Evolutionary conservation across 1,140 invertebrate genomes (phyloP), one percentile per base, ranked within the genome.

Genomic region (Aleiodes sp.): DNA sequence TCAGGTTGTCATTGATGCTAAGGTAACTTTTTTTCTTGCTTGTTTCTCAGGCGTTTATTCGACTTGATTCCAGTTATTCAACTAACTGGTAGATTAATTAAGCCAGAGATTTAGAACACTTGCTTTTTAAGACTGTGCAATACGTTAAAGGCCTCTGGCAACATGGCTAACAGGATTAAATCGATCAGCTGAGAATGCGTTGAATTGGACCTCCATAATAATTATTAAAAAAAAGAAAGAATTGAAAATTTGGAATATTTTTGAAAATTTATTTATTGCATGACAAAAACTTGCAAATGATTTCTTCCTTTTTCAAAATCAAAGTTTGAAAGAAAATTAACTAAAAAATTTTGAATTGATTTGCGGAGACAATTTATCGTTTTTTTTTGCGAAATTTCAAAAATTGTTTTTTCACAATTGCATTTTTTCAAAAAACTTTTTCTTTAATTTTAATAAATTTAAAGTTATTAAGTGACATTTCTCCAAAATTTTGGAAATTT

Each of bases 1-100:
- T n/a, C 94, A 97, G 87, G 92, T 98, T 75, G 96, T 98, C 31
- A 95, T 97, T 80, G 97, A 98, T 87, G 95, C 95, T 46, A 96
- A 97, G 91, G 96, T 96, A 88, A 87, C 31, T 14, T 21, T n/a
- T 61, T 61, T 35, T 61, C 3, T 37, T 21, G 28, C 9, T 19
- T 35, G 1, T 14, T 8, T 29, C 12, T 33, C 29, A 16, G 7
- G 1, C n/a, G 10, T 16, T 29, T 29, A 14, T n/a, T 59, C 24
- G 4, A 21, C 8, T 37, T 33, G 31, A 31, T 35, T 14, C 19
- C 29, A 35, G 28, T 16, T 12, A 24, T 12, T 63, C 14, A 33
- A 14, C 0, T 33, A 35, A 31, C 67, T 70, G 83, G 73, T 37
- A 85, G 7, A 84, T 31, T 80, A 81, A 73, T 19, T 41, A 35